A percentile compares a stretch with the other conserved stretches of the same genome.
phyloP scores from a whole-genome alignment of 2,113 vertebrate species.

The Labrus mixtus region DNA sequence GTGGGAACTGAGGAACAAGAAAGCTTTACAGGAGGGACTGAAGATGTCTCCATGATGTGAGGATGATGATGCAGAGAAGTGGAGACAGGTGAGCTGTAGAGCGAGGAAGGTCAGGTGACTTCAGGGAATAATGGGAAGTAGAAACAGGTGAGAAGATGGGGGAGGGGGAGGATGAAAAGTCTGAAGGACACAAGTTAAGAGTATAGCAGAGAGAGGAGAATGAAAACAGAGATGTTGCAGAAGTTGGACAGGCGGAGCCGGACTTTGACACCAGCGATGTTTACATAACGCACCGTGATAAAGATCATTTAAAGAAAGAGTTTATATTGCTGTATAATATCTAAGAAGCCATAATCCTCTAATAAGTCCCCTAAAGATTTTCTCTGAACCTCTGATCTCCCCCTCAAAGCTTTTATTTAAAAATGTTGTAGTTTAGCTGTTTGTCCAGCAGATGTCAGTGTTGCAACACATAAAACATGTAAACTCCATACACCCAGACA shows the following conservation, averaged over 20 bases:
- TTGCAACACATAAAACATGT: constrained; percentile 13
- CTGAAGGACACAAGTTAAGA: neutral
- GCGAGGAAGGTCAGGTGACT: neutral
- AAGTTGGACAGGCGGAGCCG: too few relatives aligned
- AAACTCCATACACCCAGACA: neutral
- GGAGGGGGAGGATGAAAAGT: neutral
- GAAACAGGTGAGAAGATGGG: neutral
- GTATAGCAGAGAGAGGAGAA: too few relatives aligned
- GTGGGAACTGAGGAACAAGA: too few relatives aligned
- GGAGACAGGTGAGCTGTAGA: too few relatives aligned
- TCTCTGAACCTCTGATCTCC: neutral
- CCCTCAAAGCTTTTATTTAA: neutral
- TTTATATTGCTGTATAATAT: neutral
- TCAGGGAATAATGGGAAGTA: neutral
- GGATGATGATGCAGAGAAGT: too few relatives aligned
- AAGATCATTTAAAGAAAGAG: constrained; percentile 2
- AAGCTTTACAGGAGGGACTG: too few relatives aligned
- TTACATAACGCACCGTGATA: neutral
- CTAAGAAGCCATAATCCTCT: constrained; percentile 28
- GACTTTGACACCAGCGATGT: too few relatives aligned
- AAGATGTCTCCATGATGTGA: too few relatives aligned
- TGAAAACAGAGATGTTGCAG: too few relatives aligned
- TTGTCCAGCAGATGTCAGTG: constrained; percentile 71
- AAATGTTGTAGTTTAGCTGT: constrained; percentile 38
- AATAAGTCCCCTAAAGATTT: constrained; percentile 16